These are phyloP conservation scores for Clarias macrocephalus DNA, from an alignment of 2,113 vertebrate species.

Conservation along the genomic window DNA sequence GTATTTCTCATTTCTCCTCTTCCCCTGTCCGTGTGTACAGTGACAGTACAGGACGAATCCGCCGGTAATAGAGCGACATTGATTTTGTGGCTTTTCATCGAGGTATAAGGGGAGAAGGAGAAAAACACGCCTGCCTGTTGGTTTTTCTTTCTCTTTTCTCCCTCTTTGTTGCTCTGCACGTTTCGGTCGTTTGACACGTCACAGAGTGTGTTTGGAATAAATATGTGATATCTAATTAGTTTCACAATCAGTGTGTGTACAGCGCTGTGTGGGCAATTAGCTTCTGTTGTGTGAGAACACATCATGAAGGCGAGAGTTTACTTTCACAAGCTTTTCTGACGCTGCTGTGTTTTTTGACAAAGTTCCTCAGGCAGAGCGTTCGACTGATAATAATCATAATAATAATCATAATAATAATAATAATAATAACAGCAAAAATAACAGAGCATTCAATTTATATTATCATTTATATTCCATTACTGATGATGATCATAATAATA, in stretches of 20 bases:
- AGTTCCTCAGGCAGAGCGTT: not conserved
- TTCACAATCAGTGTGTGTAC: conserved; percentile 37
- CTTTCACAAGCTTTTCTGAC: not conserved
- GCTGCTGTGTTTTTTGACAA: not conserved
- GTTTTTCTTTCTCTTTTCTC: not conserved
- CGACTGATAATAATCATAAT: not conserved
- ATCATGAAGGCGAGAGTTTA: conserved; percentile 11
- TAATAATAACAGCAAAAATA: not conserved
- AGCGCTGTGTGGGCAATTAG: conserved; percentile 28
- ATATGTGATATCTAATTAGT: conserved; percentile 32
- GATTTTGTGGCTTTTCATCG: conserved; percentile 15
- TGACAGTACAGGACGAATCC: not conserved
- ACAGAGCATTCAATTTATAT: too few species aligned
- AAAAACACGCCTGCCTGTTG: not conserved
- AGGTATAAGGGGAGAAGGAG: not conserved
- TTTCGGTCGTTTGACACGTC: conserved; percentile 17
- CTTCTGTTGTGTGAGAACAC: conserved; percentile 36
- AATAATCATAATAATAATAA: not conserved
- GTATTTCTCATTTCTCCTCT: conserved; percentile 24
- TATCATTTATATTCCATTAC: too few species aligned
- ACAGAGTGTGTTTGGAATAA: conserved; percentile 22
- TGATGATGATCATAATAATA: too few species aligned
- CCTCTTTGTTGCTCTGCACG: not conserved
- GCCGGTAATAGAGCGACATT: conserved; percentile 8
- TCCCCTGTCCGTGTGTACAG: not conserved